phyloP scores from a whole-genome alignment of 2,797 vertebrate species.

The Crax fasciolata region DNA sequence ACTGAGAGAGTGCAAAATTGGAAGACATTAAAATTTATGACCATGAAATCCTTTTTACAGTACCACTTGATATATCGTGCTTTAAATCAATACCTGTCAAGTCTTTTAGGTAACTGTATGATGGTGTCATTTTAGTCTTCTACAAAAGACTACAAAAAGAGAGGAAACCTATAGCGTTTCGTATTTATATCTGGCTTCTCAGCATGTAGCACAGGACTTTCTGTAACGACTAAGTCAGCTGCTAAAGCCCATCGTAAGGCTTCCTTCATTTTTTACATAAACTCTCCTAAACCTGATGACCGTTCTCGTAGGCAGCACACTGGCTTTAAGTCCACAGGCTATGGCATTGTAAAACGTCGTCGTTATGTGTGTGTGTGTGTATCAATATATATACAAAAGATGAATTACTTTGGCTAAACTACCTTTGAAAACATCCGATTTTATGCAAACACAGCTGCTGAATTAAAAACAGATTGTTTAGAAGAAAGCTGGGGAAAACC shows the following conservation, averaged over 20 bases:
- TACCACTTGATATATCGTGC: slow-evolving; percentile 81
- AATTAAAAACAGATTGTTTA: slow-evolving; percentile 13
- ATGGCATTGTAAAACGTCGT: not conserved
- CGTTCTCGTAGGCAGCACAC: slow-evolving; percentile 21
- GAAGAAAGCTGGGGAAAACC: slow-evolving; percentile 20
- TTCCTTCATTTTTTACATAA: slow-evolving; percentile 70
- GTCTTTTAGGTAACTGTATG: slow-evolving; percentile 80
- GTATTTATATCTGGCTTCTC: slow-evolving; percentile 74
- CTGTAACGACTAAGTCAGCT: slow-evolving; percentile 57
- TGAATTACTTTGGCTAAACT: not conserved
- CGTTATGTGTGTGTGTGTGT: not conserved
- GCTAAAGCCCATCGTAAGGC: slow-evolving; percentile 52
- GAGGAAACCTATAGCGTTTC: slow-evolving; percentile 64
- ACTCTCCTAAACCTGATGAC: slow-evolving; percentile 49
- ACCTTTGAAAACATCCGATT: slow-evolving; percentile 3
- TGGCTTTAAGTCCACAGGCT: slow-evolving; percentile 38
- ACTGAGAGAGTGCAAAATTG: slow-evolving; percentile 81
- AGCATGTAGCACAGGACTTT: slow-evolving; percentile 55
- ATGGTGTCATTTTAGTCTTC: slow-evolving; percentile 79
- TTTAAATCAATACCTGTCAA: slow-evolving; percentile 85
- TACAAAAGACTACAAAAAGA: slow-evolving; percentile 75
- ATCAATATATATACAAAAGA: not conserved
- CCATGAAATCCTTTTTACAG: slow-evolving; percentile 86
- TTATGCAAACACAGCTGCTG: not conserved
- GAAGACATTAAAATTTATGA: slow-evolving; percentile 86